Base-by-base conservation (phyloP, 2,797 vertebrate genomes). In the Sardinella longiceps region DNA sequence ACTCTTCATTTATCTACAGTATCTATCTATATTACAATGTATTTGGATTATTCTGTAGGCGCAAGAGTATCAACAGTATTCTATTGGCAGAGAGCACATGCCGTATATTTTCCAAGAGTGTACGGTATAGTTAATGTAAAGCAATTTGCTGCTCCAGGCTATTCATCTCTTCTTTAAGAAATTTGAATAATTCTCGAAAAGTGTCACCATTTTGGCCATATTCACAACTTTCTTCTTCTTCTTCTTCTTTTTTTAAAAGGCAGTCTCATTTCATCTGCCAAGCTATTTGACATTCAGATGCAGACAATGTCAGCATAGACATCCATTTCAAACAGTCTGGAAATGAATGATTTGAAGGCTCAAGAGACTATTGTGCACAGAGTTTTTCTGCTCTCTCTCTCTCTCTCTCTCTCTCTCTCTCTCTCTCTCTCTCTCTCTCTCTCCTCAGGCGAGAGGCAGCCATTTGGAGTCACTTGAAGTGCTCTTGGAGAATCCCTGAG, bases 261-360 rank as follows among this genome's bases (percentile, higher is more conserved):
- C 70, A 88, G 86, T 82, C 83, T 74, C 66, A 74, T 39, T 28
- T 74, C 66, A 33, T 33, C 30, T 30, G 30, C 14, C 66, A 74
- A 37, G 66, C 66, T 74, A 33, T 74, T 74, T 74, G 66, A 74
- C 66, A 74, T 91, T 94, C 93, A 91, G 90, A 87, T 88, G 88
- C 91, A 89, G 89, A 89, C 87, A 86, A 85, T 91, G 91, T 92
- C 92, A 91, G 84, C 86, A 85, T 85, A 37, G 66, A 74, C 66
- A 74, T 74, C 14, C 66, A 37, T 74, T 74, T 74, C 66, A 74
- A 74, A 74, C 66, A 33, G 30, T 12, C 66, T 39, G 66, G 66
- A 39, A 74, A 20, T 74, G 66, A 74, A 18, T 74, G 66, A 74
- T 74, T 74, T 74, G 66, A 37, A 20, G 30, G 66, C 66, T 74